Evolutionary conservation across 2,888 invertebrate species (phyloP).

Genomic region (Zelleria hepariella): DNA sequence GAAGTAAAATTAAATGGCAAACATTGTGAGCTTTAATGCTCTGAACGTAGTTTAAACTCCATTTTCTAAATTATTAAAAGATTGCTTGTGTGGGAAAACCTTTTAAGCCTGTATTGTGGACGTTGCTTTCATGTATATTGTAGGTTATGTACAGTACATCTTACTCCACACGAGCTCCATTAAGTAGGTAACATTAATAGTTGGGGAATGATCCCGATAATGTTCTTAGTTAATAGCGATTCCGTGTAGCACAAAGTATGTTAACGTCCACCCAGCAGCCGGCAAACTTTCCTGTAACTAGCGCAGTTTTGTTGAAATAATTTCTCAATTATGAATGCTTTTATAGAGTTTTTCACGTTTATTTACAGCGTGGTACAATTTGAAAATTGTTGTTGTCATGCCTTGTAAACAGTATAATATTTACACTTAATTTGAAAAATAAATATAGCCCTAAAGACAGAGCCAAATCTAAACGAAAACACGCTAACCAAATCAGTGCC

Average conservation of each 20-base stretch:
- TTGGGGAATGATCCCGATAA: not conserved
- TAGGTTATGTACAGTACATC: no score
- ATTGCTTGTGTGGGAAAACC: not conserved
- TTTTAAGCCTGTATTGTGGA: not conserved
- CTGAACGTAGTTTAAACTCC: not conserved
- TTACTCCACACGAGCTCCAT: not conserved
- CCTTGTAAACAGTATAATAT: no score
- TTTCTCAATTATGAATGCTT: not conserved
- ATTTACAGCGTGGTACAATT: no score
- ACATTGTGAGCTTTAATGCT: no score
- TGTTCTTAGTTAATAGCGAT: conserved; percentile 1
- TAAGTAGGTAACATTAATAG: conserved; percentile 1
- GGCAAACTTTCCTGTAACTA: not conserved
- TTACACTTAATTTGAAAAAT: no score
- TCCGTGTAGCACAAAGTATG: conserved; percentile 1
- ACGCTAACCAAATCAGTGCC: not conserved
- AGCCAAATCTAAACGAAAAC: not conserved
- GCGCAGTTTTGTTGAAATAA: not conserved
- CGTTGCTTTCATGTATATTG: not conserved
- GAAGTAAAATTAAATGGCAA: no score
- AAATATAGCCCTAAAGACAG: not conserved
- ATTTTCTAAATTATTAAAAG: not conserved
- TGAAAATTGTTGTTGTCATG: no score
- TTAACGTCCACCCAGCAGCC: not conserved
- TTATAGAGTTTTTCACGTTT: not conserved